A percentile compares a stretch with the other conserved stretches of the same genome.
Conservation (phyloP, 1,140 invertebrate species). For the Conus ventricosus region DNA sequence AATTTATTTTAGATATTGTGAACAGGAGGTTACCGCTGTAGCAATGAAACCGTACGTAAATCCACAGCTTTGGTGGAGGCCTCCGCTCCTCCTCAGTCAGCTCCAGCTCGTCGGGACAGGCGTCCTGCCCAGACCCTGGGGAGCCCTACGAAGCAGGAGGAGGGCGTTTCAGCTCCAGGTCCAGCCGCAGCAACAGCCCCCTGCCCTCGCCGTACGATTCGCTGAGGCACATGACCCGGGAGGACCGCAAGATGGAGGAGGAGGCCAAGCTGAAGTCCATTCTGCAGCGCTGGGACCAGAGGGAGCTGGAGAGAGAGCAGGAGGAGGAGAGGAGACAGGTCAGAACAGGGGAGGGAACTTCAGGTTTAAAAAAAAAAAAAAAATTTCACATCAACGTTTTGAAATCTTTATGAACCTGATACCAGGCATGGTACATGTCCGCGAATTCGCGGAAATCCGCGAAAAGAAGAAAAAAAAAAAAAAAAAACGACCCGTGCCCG, state of each 20-base stretch:
- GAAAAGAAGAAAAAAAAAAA: no score
- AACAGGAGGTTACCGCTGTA: no score
- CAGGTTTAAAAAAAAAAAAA: background rate
- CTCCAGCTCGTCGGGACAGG: slow-evolving; percentile 58
- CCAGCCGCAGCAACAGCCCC: slow-evolving; percentile 13
- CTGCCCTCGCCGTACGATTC: slow-evolving; percentile 20
- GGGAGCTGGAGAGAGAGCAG: slow-evolving; percentile 11
- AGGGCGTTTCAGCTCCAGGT: background rate
- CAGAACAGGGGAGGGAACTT: background rate
- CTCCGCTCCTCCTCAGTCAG: slow-evolving; percentile 48
- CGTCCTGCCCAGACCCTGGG: slow-evolving; percentile 61
- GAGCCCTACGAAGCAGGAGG: background rate
- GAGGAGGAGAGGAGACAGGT: slow-evolving; percentile 10
- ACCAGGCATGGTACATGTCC: no score
- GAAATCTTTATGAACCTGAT: no score
- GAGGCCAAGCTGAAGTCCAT: background rate
- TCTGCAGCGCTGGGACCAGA: slow-evolving; percentile 6
- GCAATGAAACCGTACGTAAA: no score
- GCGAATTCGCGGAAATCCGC: no score
- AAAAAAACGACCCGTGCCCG: no score
- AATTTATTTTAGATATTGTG: no score
- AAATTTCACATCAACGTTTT: no score
- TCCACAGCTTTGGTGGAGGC: background rate
- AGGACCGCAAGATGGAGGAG: slow-evolving; percentile 25
- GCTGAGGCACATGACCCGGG: background rate